Evolutionary conservation across 2,113 vertebrate genomes (phyloP), one percentile per base, ranked within the genome.

Genomic region (Phylloscopus trochiloides): DNA sequence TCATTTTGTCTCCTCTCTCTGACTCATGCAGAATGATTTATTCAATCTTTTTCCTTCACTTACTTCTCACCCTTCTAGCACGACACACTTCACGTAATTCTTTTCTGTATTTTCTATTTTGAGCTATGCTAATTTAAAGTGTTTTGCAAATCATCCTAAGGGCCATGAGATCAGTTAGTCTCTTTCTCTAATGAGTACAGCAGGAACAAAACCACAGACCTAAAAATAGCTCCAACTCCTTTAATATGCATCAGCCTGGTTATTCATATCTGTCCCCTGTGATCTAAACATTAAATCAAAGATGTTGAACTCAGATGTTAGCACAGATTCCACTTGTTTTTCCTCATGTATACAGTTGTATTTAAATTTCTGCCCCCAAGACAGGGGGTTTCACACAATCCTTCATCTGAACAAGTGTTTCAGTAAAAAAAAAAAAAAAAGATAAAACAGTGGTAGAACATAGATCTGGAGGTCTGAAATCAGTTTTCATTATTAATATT

Each of bases 181-280:
- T 97, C 75, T 86, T 80, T 51, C 78, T 81, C 78, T 96, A 95
- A 96, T 96, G 92, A 95, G 79, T 94, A 84, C 68, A 72, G 90
- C 61, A 94, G 76, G 88, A 97, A 86, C 82, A 93, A 96, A 96
- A 74, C 79, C 86, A 88, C 6, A 63, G 86, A 90, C 72, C 92
- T 96, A 97, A 96, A 96, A 97, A 96, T 96, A 97, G 88, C 79
- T 95, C 55, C 43, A 77, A 57, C 55, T 71, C 43, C 43, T 95
- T 90, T 74, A 92, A 96, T 95, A 96, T 93, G 72, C 88, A 96
- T 92, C 95, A 94, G 93, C 24, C 65, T 88, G 68, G 90, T 75
- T 96, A 94, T 94, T 96, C 93, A 63, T 93, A 95, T 93, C 79
- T 86, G 55, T 93, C 90, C 82, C 93, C 52, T 92, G 93, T 86